These are phyloP conservation scores for Mamestra configurata DNA, from an alignment of 1,140 invertebrate genomes.

Conservation along the genomic window DNA sequence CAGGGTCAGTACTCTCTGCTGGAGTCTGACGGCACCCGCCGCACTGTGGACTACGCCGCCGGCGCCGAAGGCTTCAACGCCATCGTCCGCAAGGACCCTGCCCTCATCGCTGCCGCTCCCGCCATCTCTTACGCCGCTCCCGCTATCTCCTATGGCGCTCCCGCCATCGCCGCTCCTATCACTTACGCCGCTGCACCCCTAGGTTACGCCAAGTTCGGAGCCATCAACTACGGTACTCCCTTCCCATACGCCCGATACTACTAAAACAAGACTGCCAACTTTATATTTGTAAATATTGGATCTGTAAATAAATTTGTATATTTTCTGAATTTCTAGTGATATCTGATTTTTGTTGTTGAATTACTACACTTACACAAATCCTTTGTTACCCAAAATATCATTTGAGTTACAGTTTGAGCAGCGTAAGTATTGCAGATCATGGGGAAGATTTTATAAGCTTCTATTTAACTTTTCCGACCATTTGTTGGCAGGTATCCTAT, in stretches of 20 bases:
- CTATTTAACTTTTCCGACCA: too few relatives aligned
- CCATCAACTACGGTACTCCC: conserved; percentile 22
- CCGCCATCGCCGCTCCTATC: conserved; percentile 1
- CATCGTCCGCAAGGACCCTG: conserved; percentile 78
- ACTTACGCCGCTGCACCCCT: background rate
- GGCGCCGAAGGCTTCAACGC: conserved; percentile 85
- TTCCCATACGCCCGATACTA: conserved; percentile 50
- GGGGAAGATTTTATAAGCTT: too few relatives aligned
- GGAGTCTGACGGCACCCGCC: conserved; percentile 85
- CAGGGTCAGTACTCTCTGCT: conserved; percentile 85
- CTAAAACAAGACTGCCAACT: conserved; percentile 28
- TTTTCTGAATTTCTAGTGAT: conserved; percentile 19
- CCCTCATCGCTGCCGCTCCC: conserved; percentile 47
- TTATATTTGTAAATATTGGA: conserved; percentile 64
- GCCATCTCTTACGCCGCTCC: conserved; percentile 37
- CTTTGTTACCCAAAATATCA: too few relatives aligned
- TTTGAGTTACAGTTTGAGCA: too few relatives aligned
- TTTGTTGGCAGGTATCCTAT: too few relatives aligned
- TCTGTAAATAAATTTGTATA: conserved; percentile 58
- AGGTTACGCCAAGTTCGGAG: conserved; percentile 23
- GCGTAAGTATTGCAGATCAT: too few relatives aligned
- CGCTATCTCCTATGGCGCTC: conserved; percentile 29
- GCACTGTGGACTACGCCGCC: conserved; percentile 84
- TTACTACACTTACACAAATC: too few relatives aligned
- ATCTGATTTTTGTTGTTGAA: conserved; percentile 16